These are phyloP conservation scores for Tetranychus truncatus DNA, from an alignment of 2,888 invertebrate genomes.

Conservation along the genomic window DNA sequence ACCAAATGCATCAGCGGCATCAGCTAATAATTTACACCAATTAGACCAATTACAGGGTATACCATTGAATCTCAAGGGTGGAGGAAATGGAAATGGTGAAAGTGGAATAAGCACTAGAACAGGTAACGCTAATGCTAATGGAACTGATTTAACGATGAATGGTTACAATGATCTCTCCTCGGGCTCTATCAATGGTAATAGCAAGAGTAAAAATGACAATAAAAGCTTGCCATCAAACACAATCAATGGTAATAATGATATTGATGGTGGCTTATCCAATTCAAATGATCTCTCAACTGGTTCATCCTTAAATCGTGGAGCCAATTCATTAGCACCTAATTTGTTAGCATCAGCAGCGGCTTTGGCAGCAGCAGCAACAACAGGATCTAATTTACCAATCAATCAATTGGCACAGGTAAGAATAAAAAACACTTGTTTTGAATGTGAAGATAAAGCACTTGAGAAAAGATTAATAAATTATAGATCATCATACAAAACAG, in stretches of 20 bases:
- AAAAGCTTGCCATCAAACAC: neutral
- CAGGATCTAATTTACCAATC: slow-evolving; percentile 1
- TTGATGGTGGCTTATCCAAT: neutral
- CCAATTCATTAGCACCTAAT: neutral
- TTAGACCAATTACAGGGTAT: neutral
- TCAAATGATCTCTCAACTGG: neutral
- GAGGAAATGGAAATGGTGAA: neutral
- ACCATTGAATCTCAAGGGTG: neutral
- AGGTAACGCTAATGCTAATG: neutral
- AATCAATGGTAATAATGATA: neutral
- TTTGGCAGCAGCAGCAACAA: neutral
- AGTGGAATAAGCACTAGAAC: neutral
- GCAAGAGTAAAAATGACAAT: neutral
- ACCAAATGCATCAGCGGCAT: neutral
- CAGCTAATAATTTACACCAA: neutral
- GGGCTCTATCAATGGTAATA: neutral
- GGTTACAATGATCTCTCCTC: neutral
- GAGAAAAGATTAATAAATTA: too few species aligned
- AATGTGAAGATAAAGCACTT: too few species aligned
- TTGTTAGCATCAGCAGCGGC: slow-evolving; percentile 7
- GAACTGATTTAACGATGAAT: neutral
- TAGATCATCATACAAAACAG: too few species aligned
- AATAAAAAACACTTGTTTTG: too few species aligned
- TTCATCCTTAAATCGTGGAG: neutral
- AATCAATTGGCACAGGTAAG: slow-evolving; percentile 12